Base-by-base conservation (phyloP, 2,113 vertebrate genomes). In the Pavo muticus region DNA sequence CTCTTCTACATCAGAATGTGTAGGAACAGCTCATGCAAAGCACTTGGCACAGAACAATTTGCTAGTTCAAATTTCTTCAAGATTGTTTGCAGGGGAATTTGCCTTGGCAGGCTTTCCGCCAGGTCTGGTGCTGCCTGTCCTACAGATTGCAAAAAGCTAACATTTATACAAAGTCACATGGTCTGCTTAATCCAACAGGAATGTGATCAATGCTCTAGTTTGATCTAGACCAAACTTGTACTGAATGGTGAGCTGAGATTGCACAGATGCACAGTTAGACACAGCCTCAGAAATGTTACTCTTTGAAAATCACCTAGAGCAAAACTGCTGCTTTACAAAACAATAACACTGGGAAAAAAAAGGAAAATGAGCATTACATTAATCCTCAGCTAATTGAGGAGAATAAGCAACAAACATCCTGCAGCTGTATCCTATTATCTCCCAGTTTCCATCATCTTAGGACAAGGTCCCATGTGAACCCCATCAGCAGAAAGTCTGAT, bases 391-490 rank as follows among this genome's bases (percentile, higher is more conserved):
- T 47, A 27, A 11, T n/a, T 14, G 5, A 25, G 40, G 24, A 60
- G 37, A 73, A 37, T 17, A 42, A 87, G 17, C 13, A 15, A 39
- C 11, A 32, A 85, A 44, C 10, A 27, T 13, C 29, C 48, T 72
- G 29, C 39, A 80, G 44, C n/a, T 1, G 0, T 59, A 57, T 11
- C 17, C 3, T 39, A 13, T 42, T 59, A 19, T 48, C 67, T 30
- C 57, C 52, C 24, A 8, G 40, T 8, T 17, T 73, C 48, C 68
- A 20, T 25, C 19, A 6, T 10, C 16, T n/a, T 32, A 67, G 72
- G 63, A 42, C 8, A 1, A 32, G 32, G 30, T 32, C 17, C 73
- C 87, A 3, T 6, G 35, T 27, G 71, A 81, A 27, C 0, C 0
- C 30, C 13, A 32, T 2, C 6, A 4, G 57, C 30, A 80, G 47